A percentile compares a stretch with the other conserved stretches of the same genome.
Evolutionary conservation across 2,113 vertebrate species (phyloP).

Genomic region (Callospermophilus lateralis): DNA sequence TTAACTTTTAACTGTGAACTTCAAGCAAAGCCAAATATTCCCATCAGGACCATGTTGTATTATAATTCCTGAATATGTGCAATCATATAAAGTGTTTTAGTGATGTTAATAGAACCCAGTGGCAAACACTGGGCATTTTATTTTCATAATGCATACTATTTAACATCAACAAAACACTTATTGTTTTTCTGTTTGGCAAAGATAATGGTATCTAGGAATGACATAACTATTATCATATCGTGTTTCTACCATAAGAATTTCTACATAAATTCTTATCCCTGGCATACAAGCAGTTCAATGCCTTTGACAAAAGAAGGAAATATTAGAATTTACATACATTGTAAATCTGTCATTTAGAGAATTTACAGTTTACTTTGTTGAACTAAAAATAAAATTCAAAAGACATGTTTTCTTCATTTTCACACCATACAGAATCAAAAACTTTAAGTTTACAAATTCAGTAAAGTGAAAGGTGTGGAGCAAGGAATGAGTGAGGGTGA

Average conservation of each 20-base stretch:
- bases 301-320: conserved; percentile 69
- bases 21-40: not conserved
- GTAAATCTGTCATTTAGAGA: conserved; percentile 47
- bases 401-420: not conserved
- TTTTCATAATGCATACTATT: conserved; percentile 30
- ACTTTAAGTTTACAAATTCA: not conserved
- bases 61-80: not conserved
- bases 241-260: conserved; percentile 36
- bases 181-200: conserved; percentile 32
- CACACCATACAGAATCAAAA: not conserved
- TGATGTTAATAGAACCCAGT: not conserved
- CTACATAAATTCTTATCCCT: conserved; percentile 10
- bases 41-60: not conserved
- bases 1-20: not conserved
- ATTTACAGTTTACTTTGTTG: not conserved
- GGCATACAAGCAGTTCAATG: not conserved
- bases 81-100: not conserved
- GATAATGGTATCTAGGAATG: not conserved
- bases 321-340: not conserved
- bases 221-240: not conserved
- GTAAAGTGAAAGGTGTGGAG: not conserved
- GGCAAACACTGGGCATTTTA: not conserved
- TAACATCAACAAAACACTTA: conserved; percentile 8
- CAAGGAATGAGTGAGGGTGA: not conserved
- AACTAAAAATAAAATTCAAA: conserved; percentile 24